These are phyloP conservation scores for Furcifer pardalis DNA, from an alignment of 2,797 vertebrate species.

Conservation along the genomic window DNA sequence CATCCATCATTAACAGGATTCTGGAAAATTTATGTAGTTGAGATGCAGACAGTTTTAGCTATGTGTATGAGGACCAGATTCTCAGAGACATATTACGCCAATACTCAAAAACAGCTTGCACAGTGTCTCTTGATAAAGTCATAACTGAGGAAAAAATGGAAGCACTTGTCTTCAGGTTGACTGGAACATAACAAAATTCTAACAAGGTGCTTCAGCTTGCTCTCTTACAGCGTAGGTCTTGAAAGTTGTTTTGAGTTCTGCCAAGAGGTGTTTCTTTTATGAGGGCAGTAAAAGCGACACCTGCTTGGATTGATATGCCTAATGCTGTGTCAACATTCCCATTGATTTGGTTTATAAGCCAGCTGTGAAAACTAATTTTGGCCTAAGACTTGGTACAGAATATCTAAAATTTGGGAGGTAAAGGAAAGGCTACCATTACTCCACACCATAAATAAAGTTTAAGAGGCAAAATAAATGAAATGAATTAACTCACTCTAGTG, in stretches of 20 bases:
- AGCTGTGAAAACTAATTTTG: conserved; percentile 81
- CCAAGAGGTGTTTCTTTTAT: conserved; percentile 71
- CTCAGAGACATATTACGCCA: conserved; percentile 37
- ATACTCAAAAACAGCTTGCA: not conserved
- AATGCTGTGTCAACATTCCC: conserved; percentile 79
- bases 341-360: conserved; percentile 79
- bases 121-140: conserved; percentile 26
- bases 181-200: conserved; percentile 35
- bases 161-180: conserved; percentile 58
- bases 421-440: conserved; percentile 4
- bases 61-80: conserved; percentile 49
- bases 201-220: conserved; percentile 60
- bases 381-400: conserved; percentile 72
- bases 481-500: conserved; percentile 4
- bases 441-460: conserved; percentile 50
- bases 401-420: conserved; percentile 66
- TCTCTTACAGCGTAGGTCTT: conserved; percentile 43
- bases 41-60: not conserved
- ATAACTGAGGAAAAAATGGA: conserved; percentile 55
- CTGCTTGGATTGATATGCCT: conserved; percentile 74
- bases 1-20: too few relatives aligned
- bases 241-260: conserved; percentile 48
- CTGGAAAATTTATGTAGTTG: not conserved
- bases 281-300: conserved; percentile 76
- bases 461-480: conserved; percentile 63